A percentile compares a stretch with the other conserved stretches of the same genome.
Conservation (phyloP, 2,113 vertebrate species). For the Trogon melanurus region DNA sequence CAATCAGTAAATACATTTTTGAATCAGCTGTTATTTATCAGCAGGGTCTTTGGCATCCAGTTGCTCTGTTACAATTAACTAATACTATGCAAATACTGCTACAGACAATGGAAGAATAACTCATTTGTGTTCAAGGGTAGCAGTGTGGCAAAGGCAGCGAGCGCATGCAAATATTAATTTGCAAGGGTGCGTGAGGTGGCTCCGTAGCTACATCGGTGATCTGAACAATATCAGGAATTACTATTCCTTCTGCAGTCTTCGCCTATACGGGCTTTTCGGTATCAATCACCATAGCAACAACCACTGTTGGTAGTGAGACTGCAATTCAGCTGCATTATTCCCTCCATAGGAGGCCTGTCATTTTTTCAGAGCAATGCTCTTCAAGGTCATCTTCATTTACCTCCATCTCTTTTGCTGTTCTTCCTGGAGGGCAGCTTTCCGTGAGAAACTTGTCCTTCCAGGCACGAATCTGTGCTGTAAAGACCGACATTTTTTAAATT, state of each 20-base stretch:
- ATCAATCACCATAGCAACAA: conserved; percentile 69
- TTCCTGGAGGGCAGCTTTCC: conserved; percentile 36
- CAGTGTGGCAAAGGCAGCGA: not conserved
- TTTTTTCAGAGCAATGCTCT: conserved; percentile 32
- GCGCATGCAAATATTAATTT: conserved; percentile 48
- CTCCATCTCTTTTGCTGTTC: conserved; percentile 15
- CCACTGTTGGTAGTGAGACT: conserved; percentile 45
- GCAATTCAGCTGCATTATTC: conserved; percentile 59
- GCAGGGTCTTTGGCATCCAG: conserved; percentile 29
- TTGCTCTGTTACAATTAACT: conserved; percentile 54
- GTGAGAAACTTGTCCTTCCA: not conserved
- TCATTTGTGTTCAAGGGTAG: conserved; percentile 20
- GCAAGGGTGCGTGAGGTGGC: not conserved
- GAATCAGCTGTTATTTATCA: conserved; percentile 48
- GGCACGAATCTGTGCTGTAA: not conserved
- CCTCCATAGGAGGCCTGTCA: conserved; percentile 61
- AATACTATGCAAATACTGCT: conserved; percentile 40
- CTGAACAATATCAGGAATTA: conserved; percentile 67
- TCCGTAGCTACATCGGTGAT: conserved; percentile 29
- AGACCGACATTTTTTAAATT: not conserved
- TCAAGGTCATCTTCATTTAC: conserved; percentile 65
- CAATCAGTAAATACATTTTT: conserved; percentile 23
- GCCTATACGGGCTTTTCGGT: conserved; percentile 28
- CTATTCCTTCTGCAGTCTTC: conserved; percentile 47
- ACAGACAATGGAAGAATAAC: conserved; percentile 14